A percentile compares a stretch with the other conserved stretches of the same genome.
phyloP scores from a whole-genome alignment of 2,113 vertebrate species.

The Microtus ochrogaster region DNA sequence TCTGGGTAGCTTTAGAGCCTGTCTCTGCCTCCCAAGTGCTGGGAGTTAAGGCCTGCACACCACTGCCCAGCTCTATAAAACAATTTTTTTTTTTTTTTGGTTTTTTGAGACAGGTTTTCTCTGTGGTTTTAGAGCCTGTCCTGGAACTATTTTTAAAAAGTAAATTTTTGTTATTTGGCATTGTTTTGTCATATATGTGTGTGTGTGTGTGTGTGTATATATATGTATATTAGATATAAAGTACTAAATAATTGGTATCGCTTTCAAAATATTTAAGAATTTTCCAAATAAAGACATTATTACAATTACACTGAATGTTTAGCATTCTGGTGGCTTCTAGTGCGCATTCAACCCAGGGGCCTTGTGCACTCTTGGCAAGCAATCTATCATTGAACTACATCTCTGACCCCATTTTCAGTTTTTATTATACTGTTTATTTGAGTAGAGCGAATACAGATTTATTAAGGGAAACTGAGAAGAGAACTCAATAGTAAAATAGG shows the following conservation, averaged over 20 bases:
- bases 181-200: constrained; percentile 4
- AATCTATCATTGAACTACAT: neutral
- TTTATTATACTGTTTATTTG: neutral
- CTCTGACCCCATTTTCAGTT: neutral
- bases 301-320: neutral
- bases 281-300: constrained; percentile 43
- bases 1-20: too few relatives aligned
- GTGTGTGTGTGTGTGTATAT: too few relatives aligned
- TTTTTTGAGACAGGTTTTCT: too few relatives aligned
- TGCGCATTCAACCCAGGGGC: neutral
- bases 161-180: constrained; percentile 43
- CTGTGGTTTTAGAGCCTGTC: too few relatives aligned
- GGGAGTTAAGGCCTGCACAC: too few relatives aligned
- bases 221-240: neutral
- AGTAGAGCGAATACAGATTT: neutral
- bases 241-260: neutral
- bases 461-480: neutral
- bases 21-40: too few relatives aligned
- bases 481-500: neutral
- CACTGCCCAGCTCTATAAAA: too few relatives aligned
- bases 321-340: neutral
- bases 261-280: constrained; percentile 10
- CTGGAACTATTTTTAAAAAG: too few relatives aligned
- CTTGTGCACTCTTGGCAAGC: neutral
- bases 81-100: too few relatives aligned